Evolutionary conservation across 2,113 vertebrate genomes (phyloP).

Genomic region (Dascyllus trimaculatus): DNA sequence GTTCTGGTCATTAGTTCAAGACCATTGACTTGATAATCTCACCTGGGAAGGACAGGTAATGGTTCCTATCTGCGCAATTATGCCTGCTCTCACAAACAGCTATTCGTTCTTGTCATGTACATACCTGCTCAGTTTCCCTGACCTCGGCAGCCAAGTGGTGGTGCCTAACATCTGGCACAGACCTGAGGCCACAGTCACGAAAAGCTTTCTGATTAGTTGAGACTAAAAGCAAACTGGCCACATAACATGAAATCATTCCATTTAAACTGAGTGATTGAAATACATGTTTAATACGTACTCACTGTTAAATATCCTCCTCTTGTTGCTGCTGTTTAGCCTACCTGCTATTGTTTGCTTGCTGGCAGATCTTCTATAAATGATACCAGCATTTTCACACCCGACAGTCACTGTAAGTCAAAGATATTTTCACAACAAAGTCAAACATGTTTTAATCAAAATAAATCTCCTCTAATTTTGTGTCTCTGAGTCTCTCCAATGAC

Average conservation of each 20-base stretch:
- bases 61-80: constrained; percentile 79
- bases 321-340: background rate
- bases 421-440: too few species aligned
- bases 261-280: background rate
- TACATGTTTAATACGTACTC: background rate
- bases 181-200: constrained; percentile 9
- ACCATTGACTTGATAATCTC: constrained; percentile 82
- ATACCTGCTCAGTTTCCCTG: constrained; percentile 63
- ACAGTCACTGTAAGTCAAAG: background rate
- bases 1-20: constrained; percentile 83
- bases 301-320: too few species aligned
- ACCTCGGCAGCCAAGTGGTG: constrained; percentile 50
- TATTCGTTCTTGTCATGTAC: constrained; percentile 75
- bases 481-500: too few species aligned
- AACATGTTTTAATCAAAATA: too few species aligned
- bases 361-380: background rate
- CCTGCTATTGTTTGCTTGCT: background rate
- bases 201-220: background rate
- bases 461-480: too few species aligned
- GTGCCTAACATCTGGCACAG: constrained; percentile 45
- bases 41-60: constrained; percentile 83
- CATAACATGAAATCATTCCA: background rate
- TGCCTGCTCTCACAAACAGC: constrained; percentile 71
- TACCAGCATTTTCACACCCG: background rate
- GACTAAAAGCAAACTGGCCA: background rate